phyloP scores from a whole-genome alignment of 64 coral and sea anemone species.

The Pocillopora verrucosa region DNA sequence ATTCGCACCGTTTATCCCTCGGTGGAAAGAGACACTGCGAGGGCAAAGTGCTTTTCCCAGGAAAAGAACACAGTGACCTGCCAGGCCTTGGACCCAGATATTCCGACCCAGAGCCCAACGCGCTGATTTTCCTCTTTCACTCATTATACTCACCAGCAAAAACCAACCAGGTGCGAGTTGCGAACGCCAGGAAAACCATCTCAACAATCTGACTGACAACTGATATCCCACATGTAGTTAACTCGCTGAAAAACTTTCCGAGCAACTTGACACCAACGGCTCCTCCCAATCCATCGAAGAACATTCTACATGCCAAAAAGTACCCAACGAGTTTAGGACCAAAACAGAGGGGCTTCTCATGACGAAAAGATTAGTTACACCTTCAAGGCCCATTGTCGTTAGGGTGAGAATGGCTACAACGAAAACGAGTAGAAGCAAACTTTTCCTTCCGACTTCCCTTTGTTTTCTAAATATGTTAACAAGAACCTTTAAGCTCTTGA shows the following conservation, averaged over 20 bases:
- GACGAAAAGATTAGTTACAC: constrained; percentile 54
- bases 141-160: constrained; percentile 59
- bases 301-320: constrained; percentile 59
- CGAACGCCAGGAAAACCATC: constrained; percentile 31
- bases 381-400: constrained; percentile 21
- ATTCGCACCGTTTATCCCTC: too few species aligned
- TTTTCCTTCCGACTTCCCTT: constrained; percentile 16
- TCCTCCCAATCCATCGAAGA: constrained; percentile 57
- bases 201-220: constrained; percentile 43
- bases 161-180: constrained; percentile 28
- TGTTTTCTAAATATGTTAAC: constrained; percentile 38
- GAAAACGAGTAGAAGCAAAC: constrained; percentile 54
- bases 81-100: too few species aligned
- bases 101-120: too few species aligned
- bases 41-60: too few species aligned
- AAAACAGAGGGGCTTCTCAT: constrained; percentile 78
- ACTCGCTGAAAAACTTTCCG: constrained; percentile 49
- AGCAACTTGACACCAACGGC: constrained; percentile 71
- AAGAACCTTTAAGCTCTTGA: constrained; percentile 11
- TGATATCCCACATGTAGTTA: constrained; percentile 38
- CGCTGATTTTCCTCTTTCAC: neutral
- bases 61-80: too few species aligned
- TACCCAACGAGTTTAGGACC: constrained; percentile 74
- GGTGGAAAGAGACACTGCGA: too few species aligned
- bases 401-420: neutral